Evolutionary conservation across 2,113 vertebrate genomes (phyloP), one percentile per base, ranked within the genome.

Genomic region (Ornithorhynchus anatinus): DNA sequence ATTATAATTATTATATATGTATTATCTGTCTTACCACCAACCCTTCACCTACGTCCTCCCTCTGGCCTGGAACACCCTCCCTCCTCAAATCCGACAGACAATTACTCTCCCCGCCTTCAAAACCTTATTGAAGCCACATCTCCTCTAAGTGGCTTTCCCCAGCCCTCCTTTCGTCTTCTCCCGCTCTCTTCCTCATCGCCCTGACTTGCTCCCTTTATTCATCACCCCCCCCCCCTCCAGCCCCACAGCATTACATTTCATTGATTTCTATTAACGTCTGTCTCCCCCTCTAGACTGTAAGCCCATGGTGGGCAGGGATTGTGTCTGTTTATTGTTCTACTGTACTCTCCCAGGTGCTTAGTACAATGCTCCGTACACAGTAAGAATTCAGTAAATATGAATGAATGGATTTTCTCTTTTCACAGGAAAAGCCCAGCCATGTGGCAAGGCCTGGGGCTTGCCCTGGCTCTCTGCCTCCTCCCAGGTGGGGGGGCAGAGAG

Each of bases 401-500:
- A 12, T 38, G 35, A 53, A 9, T 75, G 66, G 2, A n/a, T n/a
- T 79, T 69, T 64, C 69, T 35, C 82, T 23, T 80, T 79, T 85
- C 79, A 39, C 79, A 94, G 93, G 76, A 67, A 67, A 81, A 72
- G 59, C 80, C 80, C 85, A 84, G 81, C 40, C 79, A 99, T 99
- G 98, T 95, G 95, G 96, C 92, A 79, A 57, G 78, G 91, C 78
- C 89, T 97, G 77, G 92, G 92, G 71, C 86, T 97, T 61, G 87
- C 93, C 89, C 89, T 97, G 92, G 93, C 93, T 90, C 95, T 99
- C 92, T 95, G 94, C 90, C 90, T 97, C 86, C 94, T 98, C 85
- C 93, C 91, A 9, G 88, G 85, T 79, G 94, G 95, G 83, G 86
- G 92, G 17, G 50, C 94, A 76, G 96, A 96, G 94, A 90, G 84